Evolutionary conservation across 2,888 invertebrate genomes (phyloP).

Genomic region (Rosalia funebris): DNA sequence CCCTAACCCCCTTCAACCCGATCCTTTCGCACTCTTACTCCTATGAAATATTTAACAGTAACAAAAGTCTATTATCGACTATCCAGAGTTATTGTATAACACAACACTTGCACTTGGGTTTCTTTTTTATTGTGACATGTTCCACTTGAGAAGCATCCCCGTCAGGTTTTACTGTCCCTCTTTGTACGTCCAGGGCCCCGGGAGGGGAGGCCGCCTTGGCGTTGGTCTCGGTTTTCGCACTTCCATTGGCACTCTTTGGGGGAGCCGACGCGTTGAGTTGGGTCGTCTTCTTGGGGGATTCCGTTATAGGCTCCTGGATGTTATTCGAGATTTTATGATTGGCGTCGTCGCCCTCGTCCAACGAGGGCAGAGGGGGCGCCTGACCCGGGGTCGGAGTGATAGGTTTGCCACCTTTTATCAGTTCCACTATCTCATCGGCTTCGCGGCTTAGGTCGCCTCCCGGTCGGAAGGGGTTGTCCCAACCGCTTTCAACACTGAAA

Average conservation of each 20-base stretch:
- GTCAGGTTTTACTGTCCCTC: constrained; percentile 77
- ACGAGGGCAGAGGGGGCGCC: constrained; percentile 66
- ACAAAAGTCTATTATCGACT: constrained; percentile 51
- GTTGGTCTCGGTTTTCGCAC: constrained; percentile 64
- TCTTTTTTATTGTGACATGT: constrained; percentile 93
- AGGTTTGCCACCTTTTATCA: constrained; percentile 91
- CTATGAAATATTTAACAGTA: constrained; percentile 47
- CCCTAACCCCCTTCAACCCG: constrained; percentile 23
- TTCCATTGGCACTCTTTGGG: constrained; percentile 54
- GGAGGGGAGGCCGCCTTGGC: constrained; percentile 62
- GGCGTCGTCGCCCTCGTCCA: constrained; percentile 65
- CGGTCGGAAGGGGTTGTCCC: constrained; percentile 98
- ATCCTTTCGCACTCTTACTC: constrained; percentile 22
- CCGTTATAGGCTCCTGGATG: constrained; percentile 49
- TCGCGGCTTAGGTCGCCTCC: constrained; percentile 94
- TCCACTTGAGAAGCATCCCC: constrained; percentile 80
- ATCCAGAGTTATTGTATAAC: constrained; percentile 79
- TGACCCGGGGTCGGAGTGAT: constrained; percentile 78
- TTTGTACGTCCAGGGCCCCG: constrained; percentile 76
- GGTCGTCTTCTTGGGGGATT: constrained; percentile 51
- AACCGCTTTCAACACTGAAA: constrained; percentile 91
- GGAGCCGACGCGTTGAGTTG: constrained; percentile 61
- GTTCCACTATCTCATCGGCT: constrained; percentile 95
- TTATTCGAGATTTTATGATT: constrained; percentile 33
- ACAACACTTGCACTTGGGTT: constrained; percentile 95